phyloP scores from a whole-genome alignment of 2,797 vertebrate genomes.

The Myotis pilosus region DNA sequence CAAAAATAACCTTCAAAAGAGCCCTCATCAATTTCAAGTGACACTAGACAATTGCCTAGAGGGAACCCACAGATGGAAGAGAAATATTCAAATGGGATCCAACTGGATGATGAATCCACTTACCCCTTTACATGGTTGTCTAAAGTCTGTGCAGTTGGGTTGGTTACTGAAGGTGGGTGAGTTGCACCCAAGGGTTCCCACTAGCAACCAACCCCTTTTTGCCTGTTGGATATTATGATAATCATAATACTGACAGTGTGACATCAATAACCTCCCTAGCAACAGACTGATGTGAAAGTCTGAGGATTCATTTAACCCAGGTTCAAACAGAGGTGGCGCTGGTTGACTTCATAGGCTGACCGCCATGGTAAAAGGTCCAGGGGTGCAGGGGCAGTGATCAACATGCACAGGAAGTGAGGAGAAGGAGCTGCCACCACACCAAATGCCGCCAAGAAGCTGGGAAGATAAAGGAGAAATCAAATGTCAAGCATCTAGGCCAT shows the following conservation, averaged over 20 bases:
- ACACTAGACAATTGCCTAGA: conserved; percentile 67
- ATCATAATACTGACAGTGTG: conserved; percentile 73
- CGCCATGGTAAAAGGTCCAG: neutral
- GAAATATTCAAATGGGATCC: conserved; percentile 59
- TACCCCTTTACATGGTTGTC: conserved; percentile 74
- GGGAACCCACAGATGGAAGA: conserved; percentile 61
- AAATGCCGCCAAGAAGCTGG: neutral
- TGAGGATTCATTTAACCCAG: conserved; percentile 45
- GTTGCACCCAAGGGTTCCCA: conserved; percentile 21
- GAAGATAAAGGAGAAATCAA: conserved; percentile 4
- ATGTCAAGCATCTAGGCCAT: neutral
- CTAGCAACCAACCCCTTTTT: conserved; percentile 41
- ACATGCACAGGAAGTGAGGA: neutral
- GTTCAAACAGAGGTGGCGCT: conserved; percentile 1
- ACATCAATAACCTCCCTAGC: conserved; percentile 57
- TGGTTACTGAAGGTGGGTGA: conserved; percentile 53
- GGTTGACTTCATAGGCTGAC: neutral
- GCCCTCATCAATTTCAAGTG: conserved; percentile 73
- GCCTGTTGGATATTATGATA: conserved; percentile 36
- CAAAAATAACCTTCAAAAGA: conserved; percentile 70
- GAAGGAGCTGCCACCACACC: neutral
- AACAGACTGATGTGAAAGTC: conserved; percentile 26
- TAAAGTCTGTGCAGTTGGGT: conserved; percentile 39
- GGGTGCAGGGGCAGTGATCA: neutral
- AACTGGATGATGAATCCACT: conserved; percentile 56